Base-by-base conservation (phyloP, 2,113 vertebrate species). In the Hiodon alosoides region DNA sequence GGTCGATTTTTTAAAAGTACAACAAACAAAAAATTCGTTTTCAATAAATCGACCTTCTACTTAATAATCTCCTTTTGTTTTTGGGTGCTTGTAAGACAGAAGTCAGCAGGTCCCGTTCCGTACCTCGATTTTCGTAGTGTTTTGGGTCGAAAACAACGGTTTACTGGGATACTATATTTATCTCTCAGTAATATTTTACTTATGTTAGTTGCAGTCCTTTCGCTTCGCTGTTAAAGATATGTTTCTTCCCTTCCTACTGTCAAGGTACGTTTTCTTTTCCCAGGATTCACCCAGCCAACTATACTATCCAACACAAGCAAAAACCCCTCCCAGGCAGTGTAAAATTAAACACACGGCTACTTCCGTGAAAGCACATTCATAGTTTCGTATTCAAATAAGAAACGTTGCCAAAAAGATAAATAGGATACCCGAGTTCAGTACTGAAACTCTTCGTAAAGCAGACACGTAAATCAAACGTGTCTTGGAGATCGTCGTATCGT, bases 91-190 rank as follows among this genome's bases (percentile, higher is more conserved):
- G 52, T 69, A 69, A 69, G 7, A 31, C 47, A 47, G 53, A 4
- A 69, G 68, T 54, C 10, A 54, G 11, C 52, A 51, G 3, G 31
- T 48, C 65, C 65, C 51, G n/a, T 10, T 55, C 8, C 7, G 68
- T 14, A 17, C 68, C 51, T 54, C 52, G 48, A 55, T 69, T 61
- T 69, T 69, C 52, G 51, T 54, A 54, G n/a, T 54, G 68, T 69
- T 69, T 69, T 14, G 5, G 67, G 67, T 52, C 53, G 0, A 11
- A 54, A 31, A 31, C 31, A 31, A 31, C n/a, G n/a, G n/a, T n/a
- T n/a, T n/a, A n/a, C 31, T 31, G 31, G 31, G 31, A 31, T 31
- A 31, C 0, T 31, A 1, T 31, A 31, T 31, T 31, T 31, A 0
- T 31, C 31, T 31, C 31, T 31, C 31, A 31, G 31, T 31, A 31